phyloP scores from a whole-genome alignment of 2,797 vertebrate species.

The Peromyscus attwateri region DNA sequence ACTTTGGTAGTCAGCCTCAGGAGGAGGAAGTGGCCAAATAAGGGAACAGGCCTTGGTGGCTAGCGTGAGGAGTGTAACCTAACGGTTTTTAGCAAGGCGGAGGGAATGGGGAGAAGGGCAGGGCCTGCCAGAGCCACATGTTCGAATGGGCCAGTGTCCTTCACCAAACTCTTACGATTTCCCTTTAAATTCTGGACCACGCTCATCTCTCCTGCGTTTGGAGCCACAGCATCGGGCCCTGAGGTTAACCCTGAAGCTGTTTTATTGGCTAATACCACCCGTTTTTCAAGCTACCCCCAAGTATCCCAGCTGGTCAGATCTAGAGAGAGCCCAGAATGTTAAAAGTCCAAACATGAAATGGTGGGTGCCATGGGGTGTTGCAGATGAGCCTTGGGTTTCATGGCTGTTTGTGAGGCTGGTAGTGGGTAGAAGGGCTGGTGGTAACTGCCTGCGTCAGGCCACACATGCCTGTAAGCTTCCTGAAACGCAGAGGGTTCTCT shows the following conservation, averaged over 20 bases:
- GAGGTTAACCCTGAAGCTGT: neutral
- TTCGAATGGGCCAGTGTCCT: neutral
- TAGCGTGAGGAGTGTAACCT: neutral
- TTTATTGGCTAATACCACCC: neutral
- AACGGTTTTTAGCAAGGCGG: neutral
- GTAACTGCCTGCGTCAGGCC: fast-evolving
- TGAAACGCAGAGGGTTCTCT: neutral
- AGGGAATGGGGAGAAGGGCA: neutral
- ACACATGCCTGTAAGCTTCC: fast-evolving
- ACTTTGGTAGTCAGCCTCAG: neutral
- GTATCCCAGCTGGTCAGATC: neutral
- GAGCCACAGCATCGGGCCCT: neutral
- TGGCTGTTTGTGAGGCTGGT: neutral
- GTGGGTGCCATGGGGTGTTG: neutral
- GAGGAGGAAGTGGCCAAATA: neutral
- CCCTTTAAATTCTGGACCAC: neutral
- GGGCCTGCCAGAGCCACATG: neutral
- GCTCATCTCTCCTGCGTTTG: neutral
- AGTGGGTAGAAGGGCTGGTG: neutral
- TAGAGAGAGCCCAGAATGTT: neutral
- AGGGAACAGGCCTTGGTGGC: neutral
- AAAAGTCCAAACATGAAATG: neutral
- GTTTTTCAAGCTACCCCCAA: neutral
- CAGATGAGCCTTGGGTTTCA: no score
- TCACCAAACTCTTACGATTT: neutral